These are phyloP conservation scores for Alentia gelatinosa DNA, from an alignment of 2,888 invertebrate genomes.

Conservation along the genomic window DNA sequence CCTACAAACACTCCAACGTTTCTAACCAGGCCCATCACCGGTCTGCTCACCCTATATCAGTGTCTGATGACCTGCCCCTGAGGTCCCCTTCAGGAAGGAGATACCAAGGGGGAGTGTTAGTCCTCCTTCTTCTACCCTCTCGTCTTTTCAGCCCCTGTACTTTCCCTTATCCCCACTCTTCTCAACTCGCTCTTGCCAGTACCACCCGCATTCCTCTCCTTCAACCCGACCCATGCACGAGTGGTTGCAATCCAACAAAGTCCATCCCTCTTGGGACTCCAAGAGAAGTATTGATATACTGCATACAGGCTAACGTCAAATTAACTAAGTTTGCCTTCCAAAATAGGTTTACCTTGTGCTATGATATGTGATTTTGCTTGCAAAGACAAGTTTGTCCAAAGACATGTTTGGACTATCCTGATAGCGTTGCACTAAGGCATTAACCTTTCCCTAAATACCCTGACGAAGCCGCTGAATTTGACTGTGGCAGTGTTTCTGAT, in stretches of 20 bases:
- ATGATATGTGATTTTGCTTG: too few relatives aligned
- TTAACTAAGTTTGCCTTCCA: too few relatives aligned
- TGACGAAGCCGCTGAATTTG: too few relatives aligned
- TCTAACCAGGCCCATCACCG: background rate
- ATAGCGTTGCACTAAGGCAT: too few relatives aligned
- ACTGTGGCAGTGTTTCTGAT: too few relatives aligned
- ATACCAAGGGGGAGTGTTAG: background rate
- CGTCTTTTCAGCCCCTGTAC: background rate
- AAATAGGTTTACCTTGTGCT: too few relatives aligned
- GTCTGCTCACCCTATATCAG: background rate
- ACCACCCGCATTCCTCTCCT: background rate
- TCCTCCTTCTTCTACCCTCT: background rate
- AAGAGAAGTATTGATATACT: too few relatives aligned
- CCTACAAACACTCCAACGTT: constrained; percentile 39
- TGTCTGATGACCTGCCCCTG: background rate
- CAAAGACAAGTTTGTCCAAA: too few relatives aligned
- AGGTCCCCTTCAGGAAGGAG: background rate
- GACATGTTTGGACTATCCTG: too few relatives aligned
- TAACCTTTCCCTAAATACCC: too few relatives aligned
- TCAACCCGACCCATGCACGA: background rate
- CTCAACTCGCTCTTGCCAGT: background rate
- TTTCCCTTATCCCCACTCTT: background rate
- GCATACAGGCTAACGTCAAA: too few relatives aligned
- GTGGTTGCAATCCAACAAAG: background rate
- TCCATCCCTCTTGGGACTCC: too few relatives aligned